Evolutionary conservation across 2,797 vertebrate genomes (phyloP).

Genomic region (Argya squamiceps): DNA sequence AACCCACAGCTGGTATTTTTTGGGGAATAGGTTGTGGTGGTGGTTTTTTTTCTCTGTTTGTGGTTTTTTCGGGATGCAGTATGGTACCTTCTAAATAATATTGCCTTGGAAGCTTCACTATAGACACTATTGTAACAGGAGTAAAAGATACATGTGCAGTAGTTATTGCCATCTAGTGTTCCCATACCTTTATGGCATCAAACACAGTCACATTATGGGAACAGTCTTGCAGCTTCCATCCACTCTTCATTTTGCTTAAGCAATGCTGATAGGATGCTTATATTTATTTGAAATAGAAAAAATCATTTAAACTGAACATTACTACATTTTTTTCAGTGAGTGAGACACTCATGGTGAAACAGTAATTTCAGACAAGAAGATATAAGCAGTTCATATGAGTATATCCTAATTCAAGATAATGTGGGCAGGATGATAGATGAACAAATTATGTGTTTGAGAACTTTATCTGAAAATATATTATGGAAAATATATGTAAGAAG

Average conservation of each 20-base stretch:
- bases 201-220: background rate
- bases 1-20: background rate
- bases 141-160: background rate
- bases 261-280: background rate
- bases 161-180: slow-evolving; percentile 67
- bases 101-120: background rate
- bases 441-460: background rate
- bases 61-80: background rate
- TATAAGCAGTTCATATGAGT: background rate
- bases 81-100: background rate
- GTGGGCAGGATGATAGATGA: background rate
- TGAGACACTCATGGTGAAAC: background rate
- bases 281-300: background rate
- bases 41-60: background rate
- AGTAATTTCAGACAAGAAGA: background rate
- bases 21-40: fast-evolving
- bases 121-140: background rate
- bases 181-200: slow-evolving; percentile 14
- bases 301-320: background rate
- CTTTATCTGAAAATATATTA: background rate
- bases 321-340: background rate
- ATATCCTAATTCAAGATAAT: background rate
- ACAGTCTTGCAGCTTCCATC: background rate
- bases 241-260: background rate
- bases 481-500: background rate